Conservation (phyloP, 2,888 invertebrate genomes). For the Timema podura region DNA sequence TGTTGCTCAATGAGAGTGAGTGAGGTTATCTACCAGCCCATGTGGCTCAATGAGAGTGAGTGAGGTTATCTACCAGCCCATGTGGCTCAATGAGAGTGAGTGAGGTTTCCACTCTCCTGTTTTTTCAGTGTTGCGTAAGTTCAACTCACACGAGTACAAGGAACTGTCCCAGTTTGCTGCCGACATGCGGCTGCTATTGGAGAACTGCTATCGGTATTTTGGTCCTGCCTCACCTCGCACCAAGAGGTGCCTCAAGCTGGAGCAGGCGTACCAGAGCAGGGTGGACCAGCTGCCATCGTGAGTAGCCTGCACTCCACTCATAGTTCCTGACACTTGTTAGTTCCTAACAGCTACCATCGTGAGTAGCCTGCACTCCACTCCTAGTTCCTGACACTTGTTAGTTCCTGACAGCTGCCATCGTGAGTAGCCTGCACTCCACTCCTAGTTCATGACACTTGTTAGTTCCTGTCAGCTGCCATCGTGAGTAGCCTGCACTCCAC, state of each 20-base stretch:
- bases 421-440: constrained; percentile 34
- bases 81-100: no score
- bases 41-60: no score
- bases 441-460: not conserved
- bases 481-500: constrained; percentile 37
- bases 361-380: constrained; percentile 27
- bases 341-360: constrained; percentile 46
- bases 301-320: constrained; percentile 24
- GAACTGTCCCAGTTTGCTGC: constrained; percentile 46
- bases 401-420: constrained; percentile 45
- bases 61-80: no score
- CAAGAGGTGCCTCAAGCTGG: constrained; percentile 46
- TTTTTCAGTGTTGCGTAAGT: constrained; percentile 34
- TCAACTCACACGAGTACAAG: constrained; percentile 40
- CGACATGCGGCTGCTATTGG: constrained; percentile 48
- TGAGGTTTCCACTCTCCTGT: no score
- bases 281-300: constrained; percentile 42
- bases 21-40: no score
- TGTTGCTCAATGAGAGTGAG: no score
- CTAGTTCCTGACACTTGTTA: not conserved
- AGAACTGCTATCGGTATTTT: constrained; percentile 50
- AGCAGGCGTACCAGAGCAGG: constrained; percentile 35
- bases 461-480: constrained; percentile 44
- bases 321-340: not conserved
- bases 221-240: constrained; percentile 46